Conservation (phyloP, 2,113 vertebrate species). For the Notarius lentiginosus region DNA sequence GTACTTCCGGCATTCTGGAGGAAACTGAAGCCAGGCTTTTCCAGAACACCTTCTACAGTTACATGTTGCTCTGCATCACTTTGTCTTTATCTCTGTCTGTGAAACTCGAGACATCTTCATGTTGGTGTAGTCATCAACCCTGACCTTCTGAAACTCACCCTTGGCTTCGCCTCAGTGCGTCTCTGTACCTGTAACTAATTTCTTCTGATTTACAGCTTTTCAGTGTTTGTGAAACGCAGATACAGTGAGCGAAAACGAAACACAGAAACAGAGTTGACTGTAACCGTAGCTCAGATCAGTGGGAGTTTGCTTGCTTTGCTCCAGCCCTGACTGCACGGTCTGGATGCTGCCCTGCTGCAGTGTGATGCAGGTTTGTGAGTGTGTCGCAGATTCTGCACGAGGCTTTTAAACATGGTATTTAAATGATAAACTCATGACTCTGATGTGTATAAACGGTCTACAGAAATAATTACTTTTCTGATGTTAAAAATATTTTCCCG, state of each 20-base stretch:
- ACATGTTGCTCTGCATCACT: conserved; percentile 7
- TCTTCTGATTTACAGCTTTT: not conserved
- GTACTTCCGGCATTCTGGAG: conserved; percentile 3
- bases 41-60: conserved; percentile 10
- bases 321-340: not conserved
- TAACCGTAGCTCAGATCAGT: not conserved
- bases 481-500: not conserved
- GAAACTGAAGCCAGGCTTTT: conserved; percentile 7
- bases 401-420: not conserved
- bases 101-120: not conserved
- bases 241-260: not conserved
- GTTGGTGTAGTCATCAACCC: not conserved
- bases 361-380: not conserved
- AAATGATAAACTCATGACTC: not conserved
- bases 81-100: not conserved
- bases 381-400: not conserved
- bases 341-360: not conserved
- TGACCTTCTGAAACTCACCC: not conserved
- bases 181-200: not conserved
- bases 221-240: not conserved
- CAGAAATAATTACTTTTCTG: not conserved
- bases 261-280: not conserved
- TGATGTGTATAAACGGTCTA: not conserved
- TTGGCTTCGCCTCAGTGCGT: not conserved
- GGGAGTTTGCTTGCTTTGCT: not conserved